Conservation (phyloP, 2,888 invertebrate species). For the Lysandra coridon region DNA sequence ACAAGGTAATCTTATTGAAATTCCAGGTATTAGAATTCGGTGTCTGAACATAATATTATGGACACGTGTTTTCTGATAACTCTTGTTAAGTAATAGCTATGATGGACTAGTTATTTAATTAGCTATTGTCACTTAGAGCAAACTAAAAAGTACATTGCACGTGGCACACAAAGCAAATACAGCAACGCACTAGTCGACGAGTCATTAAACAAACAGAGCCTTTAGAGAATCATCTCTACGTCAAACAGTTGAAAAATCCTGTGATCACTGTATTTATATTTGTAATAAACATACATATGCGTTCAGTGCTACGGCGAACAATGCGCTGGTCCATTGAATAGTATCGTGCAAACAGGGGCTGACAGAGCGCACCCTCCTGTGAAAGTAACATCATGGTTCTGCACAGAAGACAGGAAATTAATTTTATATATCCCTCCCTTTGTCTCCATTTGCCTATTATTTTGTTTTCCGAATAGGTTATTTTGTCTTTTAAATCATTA, state of each 20-base stretch:
- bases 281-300: slow-evolving; percentile 43
- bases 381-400: slow-evolving; percentile 54
- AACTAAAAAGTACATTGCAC: not conserved
- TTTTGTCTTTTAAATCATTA: not conserved
- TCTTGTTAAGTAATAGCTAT: not conserved
- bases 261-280: slow-evolving; percentile 27
- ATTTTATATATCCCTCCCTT: slow-evolving; percentile 15
- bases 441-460: not conserved
- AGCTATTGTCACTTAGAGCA: not conserved
- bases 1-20: not conserved
- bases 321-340: slow-evolving; percentile 65
- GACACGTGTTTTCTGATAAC: not conserved
- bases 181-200: not conserved
- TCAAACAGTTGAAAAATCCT: slow-evolving; percentile 20
- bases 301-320: slow-evolving; percentile 54
- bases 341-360: slow-evolving; percentile 71
- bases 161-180: slow-evolving; percentile 5
- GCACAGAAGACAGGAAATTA: slow-evolving; percentile 33
- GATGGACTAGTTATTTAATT: not conserved
- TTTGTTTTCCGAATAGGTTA: not conserved
- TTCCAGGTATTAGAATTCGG: not conserved
- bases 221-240: slow-evolving; percentile 21
- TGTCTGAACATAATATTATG: not conserved
- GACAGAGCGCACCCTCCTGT: slow-evolving; percentile 58
- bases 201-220: slow-evolving; percentile 1